Percentiles rank a stretch among this genome's conserved stretches.
Evolutionary conservation across 2,888 invertebrate genomes (phyloP).

Genomic region (Siphonodentalium dalli): DNA sequence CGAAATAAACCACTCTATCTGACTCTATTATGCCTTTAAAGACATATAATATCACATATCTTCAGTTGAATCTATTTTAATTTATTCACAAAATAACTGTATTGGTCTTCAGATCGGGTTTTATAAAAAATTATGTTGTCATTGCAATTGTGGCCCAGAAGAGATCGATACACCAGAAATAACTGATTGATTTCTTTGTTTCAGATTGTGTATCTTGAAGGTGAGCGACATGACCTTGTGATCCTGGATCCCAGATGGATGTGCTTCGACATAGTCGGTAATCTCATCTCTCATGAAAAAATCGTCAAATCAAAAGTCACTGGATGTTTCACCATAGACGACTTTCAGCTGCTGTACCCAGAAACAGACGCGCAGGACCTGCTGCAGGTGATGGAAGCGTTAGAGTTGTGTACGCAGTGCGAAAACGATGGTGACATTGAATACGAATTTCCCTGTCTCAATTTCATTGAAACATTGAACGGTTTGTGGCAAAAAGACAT

Average conservation of each 20-base stretch:
- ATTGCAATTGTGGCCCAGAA: no score
- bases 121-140: no score
- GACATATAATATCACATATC: no score
- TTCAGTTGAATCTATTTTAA: no score
- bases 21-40: no score
- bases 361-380: conserved; percentile 76
- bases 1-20: no score
- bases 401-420: conserved; percentile 76
- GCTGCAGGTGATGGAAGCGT: conserved; percentile 74
- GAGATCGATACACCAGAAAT: no score
- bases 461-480: conserved; percentile 72
- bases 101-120: no score
- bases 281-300: conserved; percentile 69
- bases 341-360: conserved; percentile 77
- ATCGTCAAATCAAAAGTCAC: conserved; percentile 63
- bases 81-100: no score
- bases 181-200: conserved; percentile 14
- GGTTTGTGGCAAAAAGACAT: conserved; percentile 73
- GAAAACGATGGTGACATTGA: conserved; percentile 77
- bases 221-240: conserved; percentile 70
- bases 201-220: conserved; percentile 71
- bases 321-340: conserved; percentile 77
- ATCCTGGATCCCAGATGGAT: conserved; percentile 76
- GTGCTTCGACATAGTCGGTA: conserved; percentile 74
- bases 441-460: conserved; percentile 79